phyloP scores from a whole-genome alignment of 1,140 invertebrate genomes.

The Nasonia vitripennis region DNA sequence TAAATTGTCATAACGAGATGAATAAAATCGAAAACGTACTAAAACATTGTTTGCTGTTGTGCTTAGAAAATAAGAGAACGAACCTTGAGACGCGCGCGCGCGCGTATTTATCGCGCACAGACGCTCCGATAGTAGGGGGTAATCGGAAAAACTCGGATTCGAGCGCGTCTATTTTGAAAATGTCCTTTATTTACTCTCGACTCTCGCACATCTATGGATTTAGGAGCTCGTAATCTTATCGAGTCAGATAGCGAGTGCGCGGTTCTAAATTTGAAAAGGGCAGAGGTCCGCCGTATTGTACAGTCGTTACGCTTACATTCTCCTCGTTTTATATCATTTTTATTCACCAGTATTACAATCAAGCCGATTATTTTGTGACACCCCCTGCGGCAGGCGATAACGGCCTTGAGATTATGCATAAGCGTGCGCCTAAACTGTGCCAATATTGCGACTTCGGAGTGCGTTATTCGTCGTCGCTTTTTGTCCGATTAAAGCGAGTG shows the following conservation, averaged over 20 bases:
- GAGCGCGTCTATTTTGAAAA: constrained; percentile 4
- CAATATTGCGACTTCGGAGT: not conserved
- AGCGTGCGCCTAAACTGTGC: not conserved
- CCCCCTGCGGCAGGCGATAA: too few relatives aligned
- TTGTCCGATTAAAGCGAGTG: not conserved
- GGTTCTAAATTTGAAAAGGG: constrained; percentile 7
- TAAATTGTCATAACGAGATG: constrained; percentile 51
- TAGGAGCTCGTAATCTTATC: constrained; percentile 35
- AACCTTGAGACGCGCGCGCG: not conserved
- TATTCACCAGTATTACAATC: too few relatives aligned
- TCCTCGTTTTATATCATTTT: too few relatives aligned
- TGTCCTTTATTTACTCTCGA: constrained; percentile 27
- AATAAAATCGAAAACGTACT: constrained; percentile 42
- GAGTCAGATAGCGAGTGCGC: not conserved
- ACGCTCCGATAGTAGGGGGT: not conserved
- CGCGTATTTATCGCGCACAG: not conserved
- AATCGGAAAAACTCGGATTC: not conserved
- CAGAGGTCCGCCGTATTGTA: not conserved
- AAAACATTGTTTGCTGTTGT: constrained; percentile 11
- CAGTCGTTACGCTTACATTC: too few relatives aligned
- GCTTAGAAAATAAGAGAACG: not conserved
- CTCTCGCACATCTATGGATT: not conserved
- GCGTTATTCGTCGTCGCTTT: not conserved
- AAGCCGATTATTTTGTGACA: too few relatives aligned
- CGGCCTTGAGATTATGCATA: too few relatives aligned